phyloP scores from a whole-genome alignment of 2,888 invertebrate genomes.

The Sminthurides aquaticus region DNA sequence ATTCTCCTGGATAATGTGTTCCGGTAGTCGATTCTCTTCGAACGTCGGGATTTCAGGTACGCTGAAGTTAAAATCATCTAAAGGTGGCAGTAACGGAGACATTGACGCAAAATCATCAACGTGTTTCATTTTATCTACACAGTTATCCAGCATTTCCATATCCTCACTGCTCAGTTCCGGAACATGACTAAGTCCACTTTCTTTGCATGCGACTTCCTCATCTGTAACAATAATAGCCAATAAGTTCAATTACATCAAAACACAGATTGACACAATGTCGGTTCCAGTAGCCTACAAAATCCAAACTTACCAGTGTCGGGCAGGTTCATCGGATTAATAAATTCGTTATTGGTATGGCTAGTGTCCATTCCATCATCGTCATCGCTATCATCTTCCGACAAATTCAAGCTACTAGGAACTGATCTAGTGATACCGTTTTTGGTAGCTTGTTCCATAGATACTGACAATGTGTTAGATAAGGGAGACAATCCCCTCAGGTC shows the following conservation, averaged over 20 bases:
- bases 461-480: too few species aligned
- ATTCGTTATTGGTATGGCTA: not conserved
- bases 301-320: not conserved
- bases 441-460: too few species aligned
- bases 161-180: not conserved
- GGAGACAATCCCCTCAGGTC: too few species aligned
- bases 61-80: conserved; percentile 36
- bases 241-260: not conserved
- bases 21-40: conserved; percentile 36
- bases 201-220: too few species aligned
- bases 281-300: too few species aligned
- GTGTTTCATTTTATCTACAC: conserved; percentile 10
- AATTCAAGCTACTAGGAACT: not conserved
- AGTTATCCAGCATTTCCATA: not conserved
- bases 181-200: not conserved
- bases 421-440: too few species aligned
- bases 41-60: conserved; percentile 38
- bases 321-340: not conserved
- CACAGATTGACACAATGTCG: not conserved
- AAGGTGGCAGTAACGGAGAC: conserved; percentile 33
- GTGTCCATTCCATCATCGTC: not conserved
- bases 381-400: not conserved
- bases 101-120: conserved; percentile 27
- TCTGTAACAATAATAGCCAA: too few species aligned
- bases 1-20: conserved; percentile 38